A percentile compares a stretch with the other conserved stretches of the same genome.
Evolutionary conservation across 2,113 vertebrate species (phyloP).

Genomic region (Coptodon rendalli): DNA sequence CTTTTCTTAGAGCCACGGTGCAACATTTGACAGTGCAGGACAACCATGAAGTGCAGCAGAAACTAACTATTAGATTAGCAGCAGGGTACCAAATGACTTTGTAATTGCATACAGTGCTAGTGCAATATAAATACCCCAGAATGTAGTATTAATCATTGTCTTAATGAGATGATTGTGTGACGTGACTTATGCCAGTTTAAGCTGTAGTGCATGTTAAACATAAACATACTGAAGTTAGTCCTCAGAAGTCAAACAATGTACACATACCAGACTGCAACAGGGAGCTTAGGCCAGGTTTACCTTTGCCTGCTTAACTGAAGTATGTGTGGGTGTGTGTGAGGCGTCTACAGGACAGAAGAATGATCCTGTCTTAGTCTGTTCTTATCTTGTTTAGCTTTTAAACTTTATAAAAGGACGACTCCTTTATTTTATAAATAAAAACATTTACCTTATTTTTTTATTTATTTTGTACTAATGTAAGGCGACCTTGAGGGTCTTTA

Average conservation of each 20-base stretch:
- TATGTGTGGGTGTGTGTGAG: background rate
- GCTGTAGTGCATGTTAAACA: background rate
- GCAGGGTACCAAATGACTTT: background rate
- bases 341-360: background rate
- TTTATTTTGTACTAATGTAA: background rate
- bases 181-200: background rate
- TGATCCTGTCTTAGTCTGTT: background rate
- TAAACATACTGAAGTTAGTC: background rate
- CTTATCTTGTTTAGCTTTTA: background rate
- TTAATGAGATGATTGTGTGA: background rate
- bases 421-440: no score
- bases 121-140: background rate
- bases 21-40: background rate
- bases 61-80: background rate
- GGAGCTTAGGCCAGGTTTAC: background rate
- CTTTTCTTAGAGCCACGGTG: background rate
- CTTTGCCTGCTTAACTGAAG: background rate
- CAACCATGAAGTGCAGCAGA: background rate
- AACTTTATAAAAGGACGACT: background rate
- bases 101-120: background rate
- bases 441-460: background rate
- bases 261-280: background rate
- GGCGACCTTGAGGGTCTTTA: background rate
- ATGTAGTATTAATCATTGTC: background rate
- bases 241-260: background rate